Evolutionary conservation across 2,113 vertebrate genomes (phyloP), one percentile per base, ranked within the genome.

Genomic region (Paracanthobrama guichenoti): DNA sequence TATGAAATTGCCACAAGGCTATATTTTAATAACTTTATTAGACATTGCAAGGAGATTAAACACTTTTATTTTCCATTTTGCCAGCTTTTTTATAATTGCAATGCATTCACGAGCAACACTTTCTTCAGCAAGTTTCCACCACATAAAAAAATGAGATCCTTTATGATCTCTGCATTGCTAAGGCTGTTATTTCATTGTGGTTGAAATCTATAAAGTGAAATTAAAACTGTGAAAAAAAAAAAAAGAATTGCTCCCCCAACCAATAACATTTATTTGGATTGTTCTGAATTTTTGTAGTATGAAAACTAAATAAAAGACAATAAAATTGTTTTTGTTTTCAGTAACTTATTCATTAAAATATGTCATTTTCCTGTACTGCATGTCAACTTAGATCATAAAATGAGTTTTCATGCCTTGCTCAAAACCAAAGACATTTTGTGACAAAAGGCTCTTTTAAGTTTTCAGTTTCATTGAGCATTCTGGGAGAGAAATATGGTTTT

Each of bases 41-140:
- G 71, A 48, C 71, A 26, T 48, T 26, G 42, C 48, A 73, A 73
- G 71, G 6, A 48, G 71, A 48, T 73, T 73, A 73, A 71, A 44
- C 20, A 10, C 10, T 48, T 73, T 73, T 22, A 7, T 13, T 12
- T 44, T 13, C 42, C 20, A 44, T 13, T 74, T 42, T 71, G 39
- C n/a, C 44, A 74, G 46, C 71, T 53, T 75, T 75, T 75, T 75
- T 75, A 48, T 55, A 82, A 80, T 13, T 16, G 10, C 20, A 75
- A 55, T 53, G 2, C 39, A 12, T 80, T 84, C 60, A 71, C 24
- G 31, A 46, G n/a, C 44, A 72, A 59, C 28, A 73, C 42, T 60
- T 84, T 35, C 57, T 74, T 62, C 57, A 81, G 42, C 62, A 78
- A 46, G 79, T 77, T 84, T 84, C 57, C 44, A 83, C 67, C 55